Conservation (phyloP, 2,797 vertebrate genomes). For the Botia kubotai region DNA sequence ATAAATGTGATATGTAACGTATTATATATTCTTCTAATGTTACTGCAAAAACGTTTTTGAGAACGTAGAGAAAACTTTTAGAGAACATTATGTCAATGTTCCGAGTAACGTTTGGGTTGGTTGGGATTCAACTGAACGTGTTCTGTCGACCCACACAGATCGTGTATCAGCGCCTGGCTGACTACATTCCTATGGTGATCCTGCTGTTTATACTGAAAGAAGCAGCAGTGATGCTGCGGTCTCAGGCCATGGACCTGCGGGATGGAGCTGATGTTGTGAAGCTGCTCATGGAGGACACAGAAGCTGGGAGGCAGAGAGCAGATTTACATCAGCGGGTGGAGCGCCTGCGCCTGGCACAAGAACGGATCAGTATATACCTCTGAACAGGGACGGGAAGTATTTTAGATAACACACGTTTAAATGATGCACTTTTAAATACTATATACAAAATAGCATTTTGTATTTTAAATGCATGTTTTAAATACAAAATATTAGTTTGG, state of each 20-base stretch:
- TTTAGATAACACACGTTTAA: too few species aligned
- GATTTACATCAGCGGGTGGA: slow-evolving; percentile 57
- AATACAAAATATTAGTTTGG: too few species aligned
- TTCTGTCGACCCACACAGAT: slow-evolving; percentile 44
- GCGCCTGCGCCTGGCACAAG: slow-evolving; percentile 46
- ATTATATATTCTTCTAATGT: not conserved
- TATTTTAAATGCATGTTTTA: too few species aligned
- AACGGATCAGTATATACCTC: slow-evolving; percentile 49
- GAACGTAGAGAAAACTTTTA: too few species aligned
- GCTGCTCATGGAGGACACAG: slow-evolving; percentile 52
- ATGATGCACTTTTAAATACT: too few species aligned
- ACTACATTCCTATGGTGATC: slow-evolving; percentile 59
- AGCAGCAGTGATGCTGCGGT: slow-evolving; percentile 40
- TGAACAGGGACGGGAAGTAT: slow-evolving; percentile 11
- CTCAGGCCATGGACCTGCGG: slow-evolving; percentile 49
- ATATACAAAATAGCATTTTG: too few species aligned
- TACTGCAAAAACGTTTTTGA: not conserved
- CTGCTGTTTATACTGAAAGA: slow-evolving; percentile 58
- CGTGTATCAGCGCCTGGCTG: slow-evolving; percentile 57
- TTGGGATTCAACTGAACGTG: not conserved
- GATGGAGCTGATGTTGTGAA: slow-evolving; percentile 49
- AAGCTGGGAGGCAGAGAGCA: slow-evolving; percentile 42
- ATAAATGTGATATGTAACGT: too few species aligned
- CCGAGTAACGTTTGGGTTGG: not conserved
- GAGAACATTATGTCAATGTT: not conserved